A percentile compares a stretch with the other conserved stretches of the same genome.
These are phyloP conservation scores for Cololabis saira DNA, from an alignment of 2,113 vertebrate genomes.

Conservation along the genomic window DNA sequence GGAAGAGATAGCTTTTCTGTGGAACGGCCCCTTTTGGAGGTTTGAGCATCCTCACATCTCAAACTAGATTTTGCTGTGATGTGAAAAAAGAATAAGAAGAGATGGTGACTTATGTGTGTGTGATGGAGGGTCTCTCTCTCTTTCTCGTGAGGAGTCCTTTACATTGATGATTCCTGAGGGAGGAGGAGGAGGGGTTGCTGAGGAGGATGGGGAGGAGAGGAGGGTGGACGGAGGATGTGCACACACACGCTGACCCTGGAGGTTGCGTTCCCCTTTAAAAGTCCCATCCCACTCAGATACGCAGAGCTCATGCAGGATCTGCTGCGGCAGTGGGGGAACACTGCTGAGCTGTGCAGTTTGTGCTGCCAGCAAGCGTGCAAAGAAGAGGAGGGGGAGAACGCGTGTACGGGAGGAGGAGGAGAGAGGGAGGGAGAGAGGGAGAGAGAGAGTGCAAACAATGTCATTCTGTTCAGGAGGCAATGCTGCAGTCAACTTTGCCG, in stretches of 20 bases:
- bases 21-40: constrained; percentile 45
- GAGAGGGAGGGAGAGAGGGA: constrained; percentile 41
- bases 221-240: constrained; percentile 59
- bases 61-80: constrained; percentile 59
- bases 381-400: constrained; percentile 76
- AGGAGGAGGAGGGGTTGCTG: constrained; percentile 27
- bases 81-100: constrained; percentile 61
- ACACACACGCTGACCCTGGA: constrained; percentile 77
- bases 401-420: constrained; percentile 62
- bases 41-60: constrained; percentile 49
- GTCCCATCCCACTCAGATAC: constrained; percentile 86
- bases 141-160: constrained; percentile 64
- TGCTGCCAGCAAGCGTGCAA: constrained; percentile 83
- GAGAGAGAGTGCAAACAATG: constrained; percentile 86
- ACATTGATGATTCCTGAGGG: constrained; percentile 56
- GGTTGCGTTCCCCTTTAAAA: constrained; percentile 90
- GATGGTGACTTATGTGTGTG: constrained; percentile 44
- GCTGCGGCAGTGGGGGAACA: constrained; percentile 88
- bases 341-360: constrained; percentile 92
- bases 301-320: constrained; percentile 88
- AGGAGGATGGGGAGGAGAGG: constrained; percentile 61
- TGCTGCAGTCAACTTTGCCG: constrained; percentile 87
- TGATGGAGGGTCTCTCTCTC: constrained; percentile 25
- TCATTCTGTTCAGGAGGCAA: constrained; percentile 87
- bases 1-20: constrained; percentile 23